Evolutionary conservation across 2,888 invertebrate species (phyloP), one percentile per base, ranked within the genome.

Genomic region (Drosophila anomalata): DNA sequence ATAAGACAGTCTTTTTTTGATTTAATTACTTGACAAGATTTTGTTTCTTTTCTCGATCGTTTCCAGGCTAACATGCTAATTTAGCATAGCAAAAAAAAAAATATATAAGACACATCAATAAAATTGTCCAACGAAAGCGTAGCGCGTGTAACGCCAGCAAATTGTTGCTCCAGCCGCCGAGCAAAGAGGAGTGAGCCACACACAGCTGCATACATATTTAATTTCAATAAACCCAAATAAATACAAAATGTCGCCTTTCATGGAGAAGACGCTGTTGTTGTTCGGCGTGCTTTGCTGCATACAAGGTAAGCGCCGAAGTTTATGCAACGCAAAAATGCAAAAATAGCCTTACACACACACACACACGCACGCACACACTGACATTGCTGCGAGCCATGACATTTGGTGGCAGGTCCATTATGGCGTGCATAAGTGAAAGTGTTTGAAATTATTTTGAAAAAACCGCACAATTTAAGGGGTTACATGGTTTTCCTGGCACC

Each of bases 271-370:
- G 79, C 67, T 90, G 74, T 78, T 91, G 72, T 78, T 91, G 76
- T 78, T 90, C 74, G 91, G 90, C 82, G 69, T 90, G 63, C 77
- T 91, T 59, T 88, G 90, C 79, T 90, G 90, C 78, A 86, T 91
- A 78, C 90, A 91, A 88, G 91, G 91, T 91, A 79, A 90, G 79
- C 58, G 47, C 69, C 55, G 39, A 69, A 62, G 69, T 78, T 81
- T 81, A 77, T 77, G 80, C 80, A 77, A 75, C 63, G 53, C 69
- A 62, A 79, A 61, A 65, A 61, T 41, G 57, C 41, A 9, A n/a
- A 31, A 66, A 39, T 9, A 36, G 33, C 17, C 17, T 0, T n/a
- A n/a, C 17, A 17, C 17, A 12, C 26, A n/a, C 41, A 62, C 26
- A 17, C 17, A 17, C 17, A 17, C 17, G 17, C 17, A 36, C 33